Base-by-base conservation (phyloP, 2,888 invertebrate genomes). In the Drosophila paramelanica region DNA sequence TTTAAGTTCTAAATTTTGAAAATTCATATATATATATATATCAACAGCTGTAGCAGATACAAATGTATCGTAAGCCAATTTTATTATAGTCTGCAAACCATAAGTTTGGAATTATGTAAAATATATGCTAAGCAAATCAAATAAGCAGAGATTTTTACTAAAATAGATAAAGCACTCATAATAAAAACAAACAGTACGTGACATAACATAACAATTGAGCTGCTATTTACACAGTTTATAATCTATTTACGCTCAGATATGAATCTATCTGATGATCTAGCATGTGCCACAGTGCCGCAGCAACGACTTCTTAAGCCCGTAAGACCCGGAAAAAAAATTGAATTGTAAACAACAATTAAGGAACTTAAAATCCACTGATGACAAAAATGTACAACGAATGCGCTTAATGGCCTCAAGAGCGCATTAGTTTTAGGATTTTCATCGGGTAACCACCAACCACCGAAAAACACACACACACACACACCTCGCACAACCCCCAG, bases 321-420 rank as follows among this genome's bases (percentile, higher is more conserved):
- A 31, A 31, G 31, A 31, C 31, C 31, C 31, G 3, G 39, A 7
- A 13, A 43, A 42, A 33, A 67, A 71, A 73, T 67, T 59, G 67
- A 77, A 83, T 81, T 86, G 87, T 81, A 80, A 81, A 81, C 87
- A 86, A 86, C 71, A 86, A 80, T 81, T 81, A 81, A 61, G 67
- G 59, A 72, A 73, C 52, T 67, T 60, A 49, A 65, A 67, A 46
- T 51, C 47, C 47, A 42, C 59, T 64, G 64, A 74, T 78, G 73
- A 66, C 64, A 62, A 51, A 64, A 58, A 58, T 52, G 64, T 64
- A 73, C 62, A 68, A 73, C 73, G 64, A 75, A 77, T 73, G 78
- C 67, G 77, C 47, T 73, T 61, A 67, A 76, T 46, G 39, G 60
- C 61, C 42, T 50, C 33, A 47, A 41, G 62, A 56, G 62, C 68